phyloP scores from a whole-genome alignment of 92 coral and sea anemone genomes.

The Virgularia gustaviana region DNA sequence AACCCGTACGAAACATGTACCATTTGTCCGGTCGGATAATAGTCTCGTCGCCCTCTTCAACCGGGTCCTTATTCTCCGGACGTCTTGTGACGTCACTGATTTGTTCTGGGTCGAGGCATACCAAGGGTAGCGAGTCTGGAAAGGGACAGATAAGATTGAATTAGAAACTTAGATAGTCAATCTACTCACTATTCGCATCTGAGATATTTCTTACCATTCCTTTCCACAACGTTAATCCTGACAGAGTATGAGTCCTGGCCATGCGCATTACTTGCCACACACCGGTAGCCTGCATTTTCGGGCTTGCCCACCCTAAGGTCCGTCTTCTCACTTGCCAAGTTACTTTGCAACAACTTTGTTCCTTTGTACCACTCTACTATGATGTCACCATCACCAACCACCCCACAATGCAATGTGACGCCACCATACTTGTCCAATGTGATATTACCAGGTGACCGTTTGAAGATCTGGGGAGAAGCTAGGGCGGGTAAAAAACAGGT shows the following conservation, averaged over 20 bases:
- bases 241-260: background rate
- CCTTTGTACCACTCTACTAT: background rate
- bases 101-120: too few relatives aligned
- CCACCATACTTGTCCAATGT: background rate
- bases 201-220: background rate
- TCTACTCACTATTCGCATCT: too few relatives aligned
- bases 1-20: background rate
- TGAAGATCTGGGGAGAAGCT: background rate
- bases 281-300: background rate
- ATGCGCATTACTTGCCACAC: background rate
- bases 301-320: background rate
- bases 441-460: background rate
- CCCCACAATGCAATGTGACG: background rate
- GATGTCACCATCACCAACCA: background rate
- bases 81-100: background rate
- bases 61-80: background rate
- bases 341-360: background rate
- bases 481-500: too few relatives aligned
- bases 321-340: background rate
- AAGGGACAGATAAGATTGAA: too few relatives aligned
- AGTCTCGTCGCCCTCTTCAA: background rate
- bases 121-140: too few relatives aligned
- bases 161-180: too few relatives aligned
- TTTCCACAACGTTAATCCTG: background rate
- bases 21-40: conserved; percentile 1